phyloP scores from a whole-genome alignment of 2,888 invertebrate species.

The Aromia moschata region DNA sequence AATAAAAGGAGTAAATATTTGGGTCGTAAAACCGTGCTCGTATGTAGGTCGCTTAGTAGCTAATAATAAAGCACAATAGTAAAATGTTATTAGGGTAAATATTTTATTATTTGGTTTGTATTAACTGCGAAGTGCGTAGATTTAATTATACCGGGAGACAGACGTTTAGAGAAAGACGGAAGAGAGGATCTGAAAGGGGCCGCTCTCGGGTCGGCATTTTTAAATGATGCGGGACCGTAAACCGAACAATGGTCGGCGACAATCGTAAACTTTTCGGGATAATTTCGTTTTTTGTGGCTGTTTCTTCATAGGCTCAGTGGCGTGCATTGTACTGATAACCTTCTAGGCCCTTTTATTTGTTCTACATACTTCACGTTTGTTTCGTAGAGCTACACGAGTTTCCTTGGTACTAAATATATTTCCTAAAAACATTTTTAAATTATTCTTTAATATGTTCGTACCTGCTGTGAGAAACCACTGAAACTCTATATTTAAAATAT shows the following conservation, averaged over 20 bases:
- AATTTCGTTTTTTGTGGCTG: conserved; percentile 20
- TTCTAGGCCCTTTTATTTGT: too few relatives aligned
- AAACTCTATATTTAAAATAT: too few relatives aligned
- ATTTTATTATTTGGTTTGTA: conserved; percentile 20
- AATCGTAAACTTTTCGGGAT: conserved; percentile 22
- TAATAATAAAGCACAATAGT: conserved; percentile 12
- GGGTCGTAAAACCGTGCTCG: conserved; percentile 9
- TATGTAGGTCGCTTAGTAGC: conserved; percentile 16
- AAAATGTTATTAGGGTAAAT: conserved; percentile 21
- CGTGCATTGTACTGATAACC: too few relatives aligned
- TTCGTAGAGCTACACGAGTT: too few relatives aligned
- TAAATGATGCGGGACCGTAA: conserved; percentile 10
- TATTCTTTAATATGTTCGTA: too few relatives aligned
- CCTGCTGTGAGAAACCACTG: too few relatives aligned
- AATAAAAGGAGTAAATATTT: conserved; percentile 18
- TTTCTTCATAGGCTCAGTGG: conserved; percentile 1
- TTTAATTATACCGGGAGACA: conserved; percentile 9
- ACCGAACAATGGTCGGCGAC: conserved; percentile 24
- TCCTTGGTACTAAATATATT: too few relatives aligned
- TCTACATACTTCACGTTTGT: too few relatives aligned
- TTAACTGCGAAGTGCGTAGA: conserved; percentile 14
- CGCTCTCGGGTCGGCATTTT: conserved; percentile 24
- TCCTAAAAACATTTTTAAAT: too few relatives aligned
- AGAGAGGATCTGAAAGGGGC: conserved; percentile 9
- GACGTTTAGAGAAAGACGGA: conserved; percentile 1